Evolutionary conservation across 2,797 vertebrate genomes (phyloP), one percentile per base, ranked within the genome.

Genomic region (Sebastolobus alascanus): DNA sequence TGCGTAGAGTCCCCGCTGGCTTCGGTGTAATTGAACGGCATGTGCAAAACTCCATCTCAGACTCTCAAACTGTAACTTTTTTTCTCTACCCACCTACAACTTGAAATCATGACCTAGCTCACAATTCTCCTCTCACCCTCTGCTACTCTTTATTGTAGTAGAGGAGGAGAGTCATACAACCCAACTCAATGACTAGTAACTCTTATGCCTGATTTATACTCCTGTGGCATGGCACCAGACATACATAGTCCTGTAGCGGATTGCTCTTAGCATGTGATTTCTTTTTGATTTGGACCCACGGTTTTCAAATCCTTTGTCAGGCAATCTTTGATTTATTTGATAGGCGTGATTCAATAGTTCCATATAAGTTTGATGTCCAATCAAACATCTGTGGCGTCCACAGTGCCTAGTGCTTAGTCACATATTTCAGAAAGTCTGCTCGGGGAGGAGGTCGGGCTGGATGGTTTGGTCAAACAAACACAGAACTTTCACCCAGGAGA

Each of bases 1-100:
- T 61, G 81, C 22, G 2, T 31, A 5, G 61, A 27, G 16, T 79
- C 66, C 58, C 38, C 38, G 3, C 50, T 3, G 66, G 54, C 71
- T 78, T 65, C 20, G 20, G 0, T 61, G 46, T 68, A 80, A 90
- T 84, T 75, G 84, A 84, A 82, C 58, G 11, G 27, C 37, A 56
- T n/a, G 64, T 6, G 35, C 66, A 63, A 65, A 74, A 73, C 69
- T 68, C 75, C 2, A n/a, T 71, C 67, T 77, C 27, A n/a, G 38
- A 54, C 37, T 52, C 25, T 27, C 18, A 22, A 20, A 18, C 52
- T 40, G 27, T 4, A 27, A 18, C 54, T 73, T 60, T 60, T 58
- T 18, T 40, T 18, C 74, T 61, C 55, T 31, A 66, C 37, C 50
- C 38, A 9, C 69, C 33, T 33, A 27, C 68, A 37, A 46, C 72